A percentile compares a stretch with the other conserved stretches of the same genome.
phyloP scores from a whole-genome alignment of 2,113 vertebrate genomes.

The Eonycteris spelaea region DNA sequence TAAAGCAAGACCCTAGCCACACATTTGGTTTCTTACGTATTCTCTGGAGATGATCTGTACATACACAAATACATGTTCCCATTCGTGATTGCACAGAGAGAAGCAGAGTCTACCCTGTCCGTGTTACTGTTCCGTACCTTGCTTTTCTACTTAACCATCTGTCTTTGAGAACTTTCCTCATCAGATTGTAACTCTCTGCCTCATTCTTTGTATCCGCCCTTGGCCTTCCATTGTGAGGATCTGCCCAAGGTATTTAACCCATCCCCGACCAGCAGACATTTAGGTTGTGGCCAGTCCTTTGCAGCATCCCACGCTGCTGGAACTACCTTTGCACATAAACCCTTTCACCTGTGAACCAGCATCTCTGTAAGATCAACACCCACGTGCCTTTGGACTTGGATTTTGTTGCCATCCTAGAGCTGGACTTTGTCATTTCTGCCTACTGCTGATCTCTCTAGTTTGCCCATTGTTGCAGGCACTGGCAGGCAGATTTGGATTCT shows the following conservation, averaged over 20 bases:
- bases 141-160: background rate
- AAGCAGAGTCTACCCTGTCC: background rate
- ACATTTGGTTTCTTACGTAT: background rate
- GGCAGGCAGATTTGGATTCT: background rate
- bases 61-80: no score
- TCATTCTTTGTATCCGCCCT: background rate
- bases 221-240: background rate
- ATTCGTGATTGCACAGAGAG: background rate
- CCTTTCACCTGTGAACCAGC: background rate
- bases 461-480: background rate
- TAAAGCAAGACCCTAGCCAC: background rate
- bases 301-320: background rate
- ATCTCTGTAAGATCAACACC: background rate
- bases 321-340: background rate
- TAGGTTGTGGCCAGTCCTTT: background rate
- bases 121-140: background rate
- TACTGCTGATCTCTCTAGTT: background rate
- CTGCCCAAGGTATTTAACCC: background rate
- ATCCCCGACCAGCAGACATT: background rate
- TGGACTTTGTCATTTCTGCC: background rate
- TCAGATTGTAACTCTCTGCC: background rate
- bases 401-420: background rate
- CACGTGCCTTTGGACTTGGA: background rate
- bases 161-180: background rate
- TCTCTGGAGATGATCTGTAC: background rate